A percentile compares a stretch with the other conserved stretches of the same genome.
phyloP scores from a whole-genome alignment of 2,888 invertebrate species.

The Heliconius hortense region DNA sequence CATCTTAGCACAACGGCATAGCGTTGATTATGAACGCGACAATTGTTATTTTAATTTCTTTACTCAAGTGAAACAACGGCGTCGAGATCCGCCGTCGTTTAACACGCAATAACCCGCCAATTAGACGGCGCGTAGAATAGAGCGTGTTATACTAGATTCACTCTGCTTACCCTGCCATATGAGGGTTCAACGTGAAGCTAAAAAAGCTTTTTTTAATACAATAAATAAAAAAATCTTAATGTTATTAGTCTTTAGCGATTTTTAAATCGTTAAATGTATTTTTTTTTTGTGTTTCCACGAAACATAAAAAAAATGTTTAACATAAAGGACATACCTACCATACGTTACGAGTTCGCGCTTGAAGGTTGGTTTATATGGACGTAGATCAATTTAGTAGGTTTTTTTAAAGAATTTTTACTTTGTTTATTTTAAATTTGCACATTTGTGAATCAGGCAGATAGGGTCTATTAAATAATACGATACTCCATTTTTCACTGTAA shows the following conservation, averaged over 20 bases:
- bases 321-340: conserved; percentile 38
- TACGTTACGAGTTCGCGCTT: conserved; percentile 22
- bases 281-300: conserved; percentile 35
- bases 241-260: not conserved
- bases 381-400: not conserved
- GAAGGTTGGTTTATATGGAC: conserved; percentile 27
- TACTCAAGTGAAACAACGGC: too few relatives aligned
- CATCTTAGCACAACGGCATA: too few relatives aligned
- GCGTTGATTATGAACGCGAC: too few relatives aligned
- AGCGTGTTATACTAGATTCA: not conserved
- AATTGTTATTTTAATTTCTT: too few relatives aligned
- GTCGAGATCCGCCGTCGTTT: not conserved
- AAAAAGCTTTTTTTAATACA: not conserved
- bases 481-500: too few relatives aligned
- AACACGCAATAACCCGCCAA: not conserved
- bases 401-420: too few relatives aligned
- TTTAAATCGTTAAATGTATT: conserved; percentile 14
- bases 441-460: too few relatives aligned
- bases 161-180: not conserved
- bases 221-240: conserved; percentile 2
- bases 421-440: too few relatives aligned
- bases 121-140: not conserved
- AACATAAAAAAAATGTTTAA: conserved; percentile 36
- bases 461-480: too few relatives aligned
- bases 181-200: not conserved